These are phyloP conservation scores for Aricia agestis DNA, from an alignment of 1,140 invertebrate genomes.

Conservation along the genomic window DNA sequence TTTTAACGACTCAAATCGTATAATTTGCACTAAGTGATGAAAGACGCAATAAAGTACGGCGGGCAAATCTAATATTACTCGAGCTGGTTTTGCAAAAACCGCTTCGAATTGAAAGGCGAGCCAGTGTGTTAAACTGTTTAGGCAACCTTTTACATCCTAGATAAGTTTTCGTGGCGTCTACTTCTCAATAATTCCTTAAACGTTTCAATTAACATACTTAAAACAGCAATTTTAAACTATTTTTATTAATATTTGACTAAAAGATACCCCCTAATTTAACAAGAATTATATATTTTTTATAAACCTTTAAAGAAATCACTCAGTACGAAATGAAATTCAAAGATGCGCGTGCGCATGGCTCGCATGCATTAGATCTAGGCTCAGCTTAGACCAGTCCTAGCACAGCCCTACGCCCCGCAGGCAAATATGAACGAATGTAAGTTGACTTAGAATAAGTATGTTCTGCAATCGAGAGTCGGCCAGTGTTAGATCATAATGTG, in stretches of 20 bases:
- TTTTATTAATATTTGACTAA: too few species aligned
- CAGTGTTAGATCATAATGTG: constrained; percentile 76
- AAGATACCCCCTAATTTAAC: too few species aligned
- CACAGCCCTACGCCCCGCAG: constrained; percentile 71
- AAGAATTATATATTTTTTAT: not conserved
- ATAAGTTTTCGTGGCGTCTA: not conserved
- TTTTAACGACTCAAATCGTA: constrained; percentile 10
- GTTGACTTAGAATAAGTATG: constrained; percentile 76
- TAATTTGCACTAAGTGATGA: not conserved
- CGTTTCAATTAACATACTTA: too few species aligned
- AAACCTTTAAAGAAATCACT: not conserved
- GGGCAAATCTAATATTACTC: not conserved
- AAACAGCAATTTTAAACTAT: too few species aligned
- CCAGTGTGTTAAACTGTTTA: not conserved
- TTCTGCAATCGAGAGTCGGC: constrained; percentile 71
- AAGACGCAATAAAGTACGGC: not conserved
- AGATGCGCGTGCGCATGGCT: not conserved
- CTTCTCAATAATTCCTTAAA: too few species aligned
- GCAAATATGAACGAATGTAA: constrained; percentile 77
- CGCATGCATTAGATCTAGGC: constrained; percentile 8
- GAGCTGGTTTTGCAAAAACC: not conserved
- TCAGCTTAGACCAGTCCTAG: constrained; percentile 35
- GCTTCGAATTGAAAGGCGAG: not conserved
- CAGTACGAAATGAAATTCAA: not conserved
- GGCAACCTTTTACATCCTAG: not conserved